Percentiles rank a stretch among this genome's conserved stretches.
Conservation (phyloP, 1,140 invertebrate genomes). For the Oedothorax gibbosus region DNA sequence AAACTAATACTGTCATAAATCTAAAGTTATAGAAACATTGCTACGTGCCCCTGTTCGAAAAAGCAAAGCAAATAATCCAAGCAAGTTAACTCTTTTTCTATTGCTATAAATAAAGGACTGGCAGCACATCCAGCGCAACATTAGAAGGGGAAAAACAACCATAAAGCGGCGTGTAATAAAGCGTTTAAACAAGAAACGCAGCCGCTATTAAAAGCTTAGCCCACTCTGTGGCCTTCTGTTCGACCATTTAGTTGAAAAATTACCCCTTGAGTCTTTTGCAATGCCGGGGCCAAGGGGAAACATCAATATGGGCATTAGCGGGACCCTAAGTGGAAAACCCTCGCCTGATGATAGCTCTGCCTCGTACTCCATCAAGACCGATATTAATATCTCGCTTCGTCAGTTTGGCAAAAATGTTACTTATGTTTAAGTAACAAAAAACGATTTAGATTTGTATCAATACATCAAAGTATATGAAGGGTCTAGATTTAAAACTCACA, state of each 20-base stretch:
- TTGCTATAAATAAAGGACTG: constrained; percentile 30
- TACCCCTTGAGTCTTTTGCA: constrained; percentile 11
- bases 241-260: constrained; percentile 46
- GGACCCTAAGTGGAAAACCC: constrained; percentile 44
- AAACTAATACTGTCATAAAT: too few relatives aligned
- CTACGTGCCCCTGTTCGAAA: too few relatives aligned
- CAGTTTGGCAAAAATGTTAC: too few relatives aligned
- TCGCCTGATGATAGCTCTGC: constrained; percentile 26
- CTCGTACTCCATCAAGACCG: constrained; percentile 40
- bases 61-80: too few relatives aligned
- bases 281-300: constrained; percentile 8
- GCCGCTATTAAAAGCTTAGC: constrained; percentile 36
- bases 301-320: constrained; percentile 42
- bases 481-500: too few relatives aligned
- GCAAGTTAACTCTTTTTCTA: constrained; percentile 29
- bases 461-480: too few relatives aligned
- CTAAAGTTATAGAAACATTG: too few relatives aligned
- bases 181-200: constrained; percentile 41
- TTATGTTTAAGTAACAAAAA: too few relatives aligned
- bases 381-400: constrained; percentile 29
- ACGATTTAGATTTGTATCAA: too few relatives aligned
- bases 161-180: constrained; percentile 18
- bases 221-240: constrained; percentile 29
- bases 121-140: not conserved
- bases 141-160: constrained; percentile 14